These are phyloP conservation scores for Rapana venosa DNA, from an alignment of 2,888 invertebrate genomes.

Conservation along the genomic window DNA sequence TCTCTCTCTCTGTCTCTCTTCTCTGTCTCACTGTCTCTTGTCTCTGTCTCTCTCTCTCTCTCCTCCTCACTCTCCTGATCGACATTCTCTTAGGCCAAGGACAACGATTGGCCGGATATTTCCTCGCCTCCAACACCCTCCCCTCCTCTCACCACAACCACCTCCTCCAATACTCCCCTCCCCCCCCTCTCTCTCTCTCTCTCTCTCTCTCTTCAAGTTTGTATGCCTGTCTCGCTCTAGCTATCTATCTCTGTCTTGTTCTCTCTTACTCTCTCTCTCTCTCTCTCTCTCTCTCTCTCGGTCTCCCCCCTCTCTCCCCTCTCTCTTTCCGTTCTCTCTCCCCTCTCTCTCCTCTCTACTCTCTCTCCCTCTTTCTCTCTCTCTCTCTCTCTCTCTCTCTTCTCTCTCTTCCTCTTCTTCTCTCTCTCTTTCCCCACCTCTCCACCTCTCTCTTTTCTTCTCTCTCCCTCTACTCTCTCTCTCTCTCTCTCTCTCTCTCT, in stretches of 20 bases:
- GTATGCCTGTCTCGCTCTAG: not conserved
- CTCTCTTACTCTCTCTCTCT: too few species aligned
- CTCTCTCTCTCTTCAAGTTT: not conserved
- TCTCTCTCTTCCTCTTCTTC: not conserved
- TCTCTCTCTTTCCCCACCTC: not conserved
- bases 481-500: not conserved
- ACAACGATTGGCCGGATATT: too few species aligned
- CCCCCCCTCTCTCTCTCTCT: not conserved
- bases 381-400: conserved; percentile 9
- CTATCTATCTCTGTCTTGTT: not conserved
- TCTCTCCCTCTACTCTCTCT: not conserved
- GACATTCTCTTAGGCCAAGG: too few species aligned
- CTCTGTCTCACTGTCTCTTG: not conserved
- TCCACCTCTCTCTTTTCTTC: not conserved
- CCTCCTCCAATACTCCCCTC: not conserved
- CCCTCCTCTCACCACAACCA: not conserved
- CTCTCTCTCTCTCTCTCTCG: not conserved
- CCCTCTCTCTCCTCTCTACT: not conserved
- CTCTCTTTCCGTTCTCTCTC: not conserved
- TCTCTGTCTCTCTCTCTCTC: not conserved
- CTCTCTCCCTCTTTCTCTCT: not conserved
- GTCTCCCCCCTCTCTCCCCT: not conserved
- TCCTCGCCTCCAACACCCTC: not conserved
- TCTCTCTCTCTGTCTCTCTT: not conserved
- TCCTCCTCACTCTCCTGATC: not conserved